These are phyloP conservation scores for Campoplex capitator DNA, from an alignment of 2,888 invertebrate species.

Conservation along the genomic window DNA sequence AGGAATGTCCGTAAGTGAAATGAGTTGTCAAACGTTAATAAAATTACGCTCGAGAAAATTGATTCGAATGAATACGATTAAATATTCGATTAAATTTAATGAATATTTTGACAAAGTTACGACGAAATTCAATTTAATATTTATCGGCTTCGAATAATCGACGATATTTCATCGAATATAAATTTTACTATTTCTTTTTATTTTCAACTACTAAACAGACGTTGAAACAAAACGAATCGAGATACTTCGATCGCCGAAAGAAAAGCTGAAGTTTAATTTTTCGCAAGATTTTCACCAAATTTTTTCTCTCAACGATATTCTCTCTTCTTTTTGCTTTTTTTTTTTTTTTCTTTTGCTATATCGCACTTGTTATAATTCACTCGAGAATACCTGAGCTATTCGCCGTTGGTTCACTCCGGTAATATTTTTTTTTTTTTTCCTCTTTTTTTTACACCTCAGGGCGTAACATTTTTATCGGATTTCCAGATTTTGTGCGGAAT, in stretches of 20 bases:
- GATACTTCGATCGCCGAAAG: not conserved
- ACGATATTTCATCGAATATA: not conserved
- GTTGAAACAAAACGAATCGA: too few species aligned
- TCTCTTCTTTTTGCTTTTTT: not conserved
- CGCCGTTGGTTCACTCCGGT: constrained; percentile 16
- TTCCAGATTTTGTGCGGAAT: constrained; percentile 27
- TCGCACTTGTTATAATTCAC: constrained; percentile 29
- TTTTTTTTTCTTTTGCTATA: constrained; percentile 23
- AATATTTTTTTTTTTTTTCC: constrained; percentile 5
- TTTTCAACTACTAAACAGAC: too few species aligned
- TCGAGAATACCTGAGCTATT: constrained; percentile 27
- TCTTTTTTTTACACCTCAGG: constrained; percentile 2
- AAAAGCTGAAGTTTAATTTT: not conserved
- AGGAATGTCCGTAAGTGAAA: constrained; percentile 87
- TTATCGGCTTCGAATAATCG: not conserved
- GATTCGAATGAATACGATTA: not conserved
- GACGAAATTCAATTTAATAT: not conserved
- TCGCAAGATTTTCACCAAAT: not conserved
- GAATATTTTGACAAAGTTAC: not conserved
- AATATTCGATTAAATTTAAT: not conserved
- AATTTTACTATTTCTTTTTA: not conserved
- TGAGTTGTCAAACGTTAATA: constrained; percentile 27
- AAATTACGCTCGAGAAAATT: constrained; percentile 13
- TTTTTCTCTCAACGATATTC: not conserved
- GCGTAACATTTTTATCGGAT: constrained; percentile 32